Conservation (phyloP, 2,113 vertebrate genomes). For the Aegotheles bennettii region DNA sequence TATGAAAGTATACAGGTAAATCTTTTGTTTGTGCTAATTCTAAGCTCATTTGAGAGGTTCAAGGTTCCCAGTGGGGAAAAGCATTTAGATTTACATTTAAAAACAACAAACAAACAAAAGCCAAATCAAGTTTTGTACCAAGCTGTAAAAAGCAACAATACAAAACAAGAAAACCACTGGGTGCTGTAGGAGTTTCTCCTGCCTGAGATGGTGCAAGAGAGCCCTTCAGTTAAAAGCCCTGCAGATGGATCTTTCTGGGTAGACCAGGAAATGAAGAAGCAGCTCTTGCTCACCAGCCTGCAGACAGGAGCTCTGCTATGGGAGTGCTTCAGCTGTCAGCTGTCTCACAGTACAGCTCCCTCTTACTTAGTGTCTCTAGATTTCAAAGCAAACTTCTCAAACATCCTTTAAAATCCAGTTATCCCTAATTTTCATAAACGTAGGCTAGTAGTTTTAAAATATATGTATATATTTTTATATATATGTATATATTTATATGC, state of each 20-base stretch:
- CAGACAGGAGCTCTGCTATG: not conserved
- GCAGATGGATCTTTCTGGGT: not conserved
- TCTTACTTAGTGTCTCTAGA: not conserved
- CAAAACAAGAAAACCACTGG: not conserved
- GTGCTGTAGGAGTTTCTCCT: not conserved
- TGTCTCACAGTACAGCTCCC: not conserved
- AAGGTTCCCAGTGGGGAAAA: not conserved
- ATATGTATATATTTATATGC: conserved; percentile 55
- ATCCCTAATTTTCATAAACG: conserved; percentile 30
- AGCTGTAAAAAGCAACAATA: not conserved
- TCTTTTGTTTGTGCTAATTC: not conserved
- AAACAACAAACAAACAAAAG: not conserved
- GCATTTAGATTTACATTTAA: not conserved
- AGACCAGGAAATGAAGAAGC: not conserved
- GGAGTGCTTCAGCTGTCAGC: not conserved
- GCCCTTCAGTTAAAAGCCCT: not conserved
- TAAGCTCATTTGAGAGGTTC: not conserved
- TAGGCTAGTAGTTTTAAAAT: conserved; percentile 68
- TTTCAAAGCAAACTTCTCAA: conserved; percentile 49
- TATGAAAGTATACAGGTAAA: not conserved
- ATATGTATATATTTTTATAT: conserved; percentile 54
- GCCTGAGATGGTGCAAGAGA: not conserved
- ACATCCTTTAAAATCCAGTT: conserved; percentile 36
- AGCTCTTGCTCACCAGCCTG: not conserved
- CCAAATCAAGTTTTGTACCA: not conserved